A percentile compares a stretch with the other conserved stretches of the same genome.
Conservation (phyloP, 2,113 vertebrate species). For the Camelus bactrianus region DNA sequence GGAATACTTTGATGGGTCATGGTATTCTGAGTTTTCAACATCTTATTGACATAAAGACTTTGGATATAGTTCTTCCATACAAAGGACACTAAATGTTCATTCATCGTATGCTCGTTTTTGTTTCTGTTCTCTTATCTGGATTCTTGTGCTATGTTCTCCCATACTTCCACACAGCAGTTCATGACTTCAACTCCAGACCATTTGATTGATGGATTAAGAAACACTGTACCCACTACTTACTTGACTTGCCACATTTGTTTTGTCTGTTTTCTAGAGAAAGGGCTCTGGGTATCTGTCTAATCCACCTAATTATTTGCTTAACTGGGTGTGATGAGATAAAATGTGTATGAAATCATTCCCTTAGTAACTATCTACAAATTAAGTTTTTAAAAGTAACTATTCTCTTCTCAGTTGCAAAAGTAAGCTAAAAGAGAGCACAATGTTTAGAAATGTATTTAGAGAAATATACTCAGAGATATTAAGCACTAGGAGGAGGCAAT, state of each 20-base stretch:
- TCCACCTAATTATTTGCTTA: not conserved
- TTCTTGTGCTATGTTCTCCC: not conserved
- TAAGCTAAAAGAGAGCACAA: not conserved
- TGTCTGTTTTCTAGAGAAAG: not conserved
- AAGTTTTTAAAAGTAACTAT: slow-evolving; percentile 7
- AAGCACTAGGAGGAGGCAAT: not conserved
- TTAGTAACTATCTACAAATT: not conserved
- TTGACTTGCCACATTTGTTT: not conserved
- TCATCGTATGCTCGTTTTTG: not conserved
- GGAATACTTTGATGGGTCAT: not conserved
- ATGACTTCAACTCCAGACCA: not conserved
- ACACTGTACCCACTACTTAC: not conserved
- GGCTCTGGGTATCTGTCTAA: not conserved
- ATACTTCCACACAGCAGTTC: not conserved
- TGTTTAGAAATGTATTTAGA: not conserved
- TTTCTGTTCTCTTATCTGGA: not conserved
- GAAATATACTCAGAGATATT: not conserved
- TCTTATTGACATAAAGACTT: not conserved
- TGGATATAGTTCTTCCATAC: not conserved
- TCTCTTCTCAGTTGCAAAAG: not conserved
- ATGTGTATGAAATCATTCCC: slow-evolving; percentile 4
- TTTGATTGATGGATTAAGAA: not conserved
- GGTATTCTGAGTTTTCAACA: not conserved
- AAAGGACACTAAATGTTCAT: not conserved
- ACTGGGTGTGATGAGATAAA: not conserved